These are phyloP conservation scores for Aegotheles bennettii DNA, from an alignment of 2,113 vertebrate genomes.

Conservation along the genomic window DNA sequence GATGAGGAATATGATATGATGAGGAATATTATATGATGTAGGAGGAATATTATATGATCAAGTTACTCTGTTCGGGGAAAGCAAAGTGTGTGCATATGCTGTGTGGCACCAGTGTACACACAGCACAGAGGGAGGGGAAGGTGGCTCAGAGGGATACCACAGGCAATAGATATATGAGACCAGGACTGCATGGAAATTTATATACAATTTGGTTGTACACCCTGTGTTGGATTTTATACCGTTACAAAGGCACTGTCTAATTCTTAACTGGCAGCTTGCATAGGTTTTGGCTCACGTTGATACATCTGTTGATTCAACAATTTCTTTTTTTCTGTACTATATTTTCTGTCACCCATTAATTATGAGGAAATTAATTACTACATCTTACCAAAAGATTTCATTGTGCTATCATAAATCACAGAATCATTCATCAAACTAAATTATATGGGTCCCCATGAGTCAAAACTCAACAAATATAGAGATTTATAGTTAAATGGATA, in stretches of 20 bases:
- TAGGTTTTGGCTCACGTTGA: not conserved
- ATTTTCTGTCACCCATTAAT: not conserved
- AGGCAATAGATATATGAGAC: not conserved
- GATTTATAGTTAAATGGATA: not conserved
- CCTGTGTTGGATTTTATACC: not conserved
- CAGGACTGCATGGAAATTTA: not conserved
- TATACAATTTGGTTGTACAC: not conserved
- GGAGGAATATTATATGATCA: not conserved
- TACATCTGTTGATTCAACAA: not conserved
- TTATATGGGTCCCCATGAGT: not conserved
- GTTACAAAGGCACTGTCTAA: not conserved
- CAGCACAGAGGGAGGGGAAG: not conserved
- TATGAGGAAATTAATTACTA: not conserved
- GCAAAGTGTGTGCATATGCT: not conserved
- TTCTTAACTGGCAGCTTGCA: not conserved
- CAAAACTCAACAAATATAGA: not conserved
- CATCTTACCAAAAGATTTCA: not conserved
- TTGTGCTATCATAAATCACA: not conserved
- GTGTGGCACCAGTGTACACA: not conserved
- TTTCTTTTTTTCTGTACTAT: not conserved
- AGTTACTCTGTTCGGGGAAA: not conserved
- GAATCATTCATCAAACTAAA: constrained; percentile 8
- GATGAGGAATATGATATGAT: not conserved
- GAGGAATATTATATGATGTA: not conserved
- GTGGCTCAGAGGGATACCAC: not conserved